phyloP scores from a whole-genome alignment of 1,140 invertebrate species.

The Nasonia vitripennis region DNA sequence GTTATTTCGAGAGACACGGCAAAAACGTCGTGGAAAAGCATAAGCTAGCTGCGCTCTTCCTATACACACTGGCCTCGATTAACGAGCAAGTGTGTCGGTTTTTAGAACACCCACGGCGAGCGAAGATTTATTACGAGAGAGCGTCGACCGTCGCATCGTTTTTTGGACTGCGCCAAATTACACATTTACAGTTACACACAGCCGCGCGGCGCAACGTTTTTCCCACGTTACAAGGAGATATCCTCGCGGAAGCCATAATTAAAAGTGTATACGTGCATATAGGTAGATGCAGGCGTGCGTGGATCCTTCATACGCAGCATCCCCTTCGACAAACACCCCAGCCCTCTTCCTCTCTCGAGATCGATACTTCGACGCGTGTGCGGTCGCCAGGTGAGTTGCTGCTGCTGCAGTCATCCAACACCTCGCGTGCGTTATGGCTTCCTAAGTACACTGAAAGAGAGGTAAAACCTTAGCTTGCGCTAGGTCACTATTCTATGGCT shows the following conservation, averaged over 20 bases:
- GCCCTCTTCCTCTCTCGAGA: constrained; percentile 9
- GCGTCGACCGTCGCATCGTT: neutral
- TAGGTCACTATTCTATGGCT: neutral
- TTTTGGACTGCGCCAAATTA: neutral
- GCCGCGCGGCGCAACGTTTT: neutral
- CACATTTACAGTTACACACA: neutral
- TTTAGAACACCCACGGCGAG: neutral
- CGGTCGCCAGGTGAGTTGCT: constrained; percentile 14
- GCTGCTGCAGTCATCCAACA: constrained; percentile 43
- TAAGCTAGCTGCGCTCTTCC: too few relatives aligned
- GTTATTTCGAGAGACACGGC: neutral
- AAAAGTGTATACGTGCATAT: neutral
- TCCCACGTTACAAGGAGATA: neutral
- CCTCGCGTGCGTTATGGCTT: constrained; percentile 48
- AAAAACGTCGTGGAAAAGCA: neutral
- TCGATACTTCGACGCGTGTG: constrained; percentile 46
- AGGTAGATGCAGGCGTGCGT: neutral
- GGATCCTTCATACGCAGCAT: too few relatives aligned
- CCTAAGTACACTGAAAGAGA: neutral
- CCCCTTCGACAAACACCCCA: neutral
- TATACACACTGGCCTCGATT: neutral
- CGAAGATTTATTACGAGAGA: too few relatives aligned
- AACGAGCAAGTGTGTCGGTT: neutral
- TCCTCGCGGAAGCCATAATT: neutral
- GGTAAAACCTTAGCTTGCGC: neutral